Evolutionary conservation across 2,797 vertebrate species (phyloP), one percentile per base, ranked within the genome.

Genomic region (Apogon talboti): DNA sequence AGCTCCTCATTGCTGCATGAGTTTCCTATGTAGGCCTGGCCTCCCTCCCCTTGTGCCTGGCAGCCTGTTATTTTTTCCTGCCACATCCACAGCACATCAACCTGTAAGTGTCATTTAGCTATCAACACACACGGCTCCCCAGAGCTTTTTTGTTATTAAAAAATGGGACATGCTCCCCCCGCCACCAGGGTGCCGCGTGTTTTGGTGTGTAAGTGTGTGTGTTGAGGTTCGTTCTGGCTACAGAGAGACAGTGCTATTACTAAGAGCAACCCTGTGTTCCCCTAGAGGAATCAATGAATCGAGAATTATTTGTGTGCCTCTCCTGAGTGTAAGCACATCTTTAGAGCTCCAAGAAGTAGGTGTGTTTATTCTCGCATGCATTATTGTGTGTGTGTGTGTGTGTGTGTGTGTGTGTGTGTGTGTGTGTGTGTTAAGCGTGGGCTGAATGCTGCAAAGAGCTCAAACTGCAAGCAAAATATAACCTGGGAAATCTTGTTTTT

Each of bases 81-180:
- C 71, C 78, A 81, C 79, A 84, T 85, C 74, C 77, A 67, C 78
- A 70, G 76, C 82, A 73, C 87, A 80, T 84, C 86, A 89, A 86
- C 88, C 88, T 91, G 86, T 85, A 85, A 88, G 90, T 92, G 92
- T 93, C 91, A 92, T 92, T 92, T 89, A 88, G 76, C 87, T 90
- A 86, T 86, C 84, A 87, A 85, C 89, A 86, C 79, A 78, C 74
- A 59, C 28, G 0, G 72, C 66, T 87, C 88, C 84, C 85, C 61
- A 66, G 84, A 87, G 87, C 75, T 88, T 83, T 87, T 88, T 84
- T 86, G 81, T 90, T 88, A 91, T 92, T 89, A 90, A 87, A 90
- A 89, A 86, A 82, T 83, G 78, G 81, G 75, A 91, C 82, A 84
- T 24, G 69, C 71, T 71, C 53, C 74, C 62, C 54, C 52, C 53